Evolutionary conservation across 1,140 invertebrate genomes (phyloP).

Genomic region (Aphelinus atriplicis): DNA sequence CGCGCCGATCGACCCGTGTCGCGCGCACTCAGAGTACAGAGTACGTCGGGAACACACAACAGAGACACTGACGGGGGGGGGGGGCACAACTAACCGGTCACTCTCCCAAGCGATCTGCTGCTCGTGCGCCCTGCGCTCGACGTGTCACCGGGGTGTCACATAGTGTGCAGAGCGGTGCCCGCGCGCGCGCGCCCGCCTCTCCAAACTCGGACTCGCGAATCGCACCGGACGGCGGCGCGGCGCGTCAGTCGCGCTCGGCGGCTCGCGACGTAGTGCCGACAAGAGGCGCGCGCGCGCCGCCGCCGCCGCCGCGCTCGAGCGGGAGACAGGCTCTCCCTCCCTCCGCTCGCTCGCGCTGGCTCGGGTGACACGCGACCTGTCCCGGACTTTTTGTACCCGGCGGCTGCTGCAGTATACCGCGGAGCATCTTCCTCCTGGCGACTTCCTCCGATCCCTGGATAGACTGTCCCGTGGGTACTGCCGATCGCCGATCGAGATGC

Average conservation of each 20-base stretch:
- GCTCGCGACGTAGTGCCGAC: slow-evolving; percentile 64
- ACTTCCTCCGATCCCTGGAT: slow-evolving; percentile 20
- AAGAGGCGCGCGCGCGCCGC: slow-evolving; percentile 53
- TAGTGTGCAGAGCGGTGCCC: neutral
- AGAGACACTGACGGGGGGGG: neutral
- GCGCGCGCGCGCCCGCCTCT: neutral
- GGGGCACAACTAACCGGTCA: neutral
- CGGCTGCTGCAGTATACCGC: slow-evolving; percentile 34
- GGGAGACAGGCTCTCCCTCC: slow-evolving; percentile 32
- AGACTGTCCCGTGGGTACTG: neutral
- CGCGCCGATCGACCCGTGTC: neutral
- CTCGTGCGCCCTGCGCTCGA: neutral
- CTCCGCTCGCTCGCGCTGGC: slow-evolving; percentile 9
- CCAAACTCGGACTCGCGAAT: neutral
- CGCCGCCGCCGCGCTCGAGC: slow-evolving; percentile 3
- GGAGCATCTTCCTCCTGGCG: slow-evolving; percentile 35
- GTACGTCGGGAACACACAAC: too few relatives aligned
- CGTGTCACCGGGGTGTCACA: neutral
- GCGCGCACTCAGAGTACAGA: neutral
- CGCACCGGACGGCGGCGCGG: slow-evolving; percentile 20
- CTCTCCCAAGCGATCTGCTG: neutral
- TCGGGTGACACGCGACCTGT: neutral
- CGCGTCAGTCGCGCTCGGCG: slow-evolving; percentile 63
- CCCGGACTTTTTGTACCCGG: neutral
- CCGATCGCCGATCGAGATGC: neutral